Evolutionary conservation across 2,113 vertebrate species (phyloP).

Genomic region (Cebidichthys violaceus): DNA sequence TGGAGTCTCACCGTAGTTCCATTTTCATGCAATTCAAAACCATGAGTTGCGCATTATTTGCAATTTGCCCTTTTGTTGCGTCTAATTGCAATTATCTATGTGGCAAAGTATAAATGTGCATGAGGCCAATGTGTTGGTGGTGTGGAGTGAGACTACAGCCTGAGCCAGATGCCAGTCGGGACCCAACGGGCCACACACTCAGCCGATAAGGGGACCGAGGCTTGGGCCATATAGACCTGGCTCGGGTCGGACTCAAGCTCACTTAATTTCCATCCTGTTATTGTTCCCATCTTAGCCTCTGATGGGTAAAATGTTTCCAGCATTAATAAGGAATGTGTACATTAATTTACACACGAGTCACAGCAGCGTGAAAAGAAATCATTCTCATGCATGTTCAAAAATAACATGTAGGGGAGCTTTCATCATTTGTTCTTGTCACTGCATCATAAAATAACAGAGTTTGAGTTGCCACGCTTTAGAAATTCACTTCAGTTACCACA

Average conservation of each 20-base stretch:
- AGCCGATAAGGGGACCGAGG: too few species aligned
- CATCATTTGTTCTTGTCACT: too few species aligned
- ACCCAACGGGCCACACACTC: too few species aligned
- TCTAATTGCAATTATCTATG: neutral
- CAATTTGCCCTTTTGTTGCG: neutral
- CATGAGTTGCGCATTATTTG: neutral
- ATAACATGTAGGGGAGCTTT: too few species aligned
- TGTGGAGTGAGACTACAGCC: neutral
- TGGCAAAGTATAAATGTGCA: neutral
- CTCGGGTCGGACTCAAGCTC: neutral
- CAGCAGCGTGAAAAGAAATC: too few species aligned
- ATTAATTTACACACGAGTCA: too few species aligned
- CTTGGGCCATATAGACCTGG: too few species aligned
- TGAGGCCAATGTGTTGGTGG: too few species aligned
- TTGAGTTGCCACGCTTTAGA: too few species aligned
- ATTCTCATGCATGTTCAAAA: too few species aligned
- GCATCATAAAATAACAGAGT: too few species aligned
- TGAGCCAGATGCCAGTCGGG: neutral
- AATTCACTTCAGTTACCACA: too few species aligned
- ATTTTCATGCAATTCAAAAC: neutral
- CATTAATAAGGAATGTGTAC: neutral
- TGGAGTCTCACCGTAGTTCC: neutral
- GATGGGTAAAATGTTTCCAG: neutral
- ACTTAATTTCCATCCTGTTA: neutral
- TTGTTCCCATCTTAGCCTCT: neutral